Conservation (phyloP, 2,888 invertebrate species). For the Apodemia duryi region DNA sequence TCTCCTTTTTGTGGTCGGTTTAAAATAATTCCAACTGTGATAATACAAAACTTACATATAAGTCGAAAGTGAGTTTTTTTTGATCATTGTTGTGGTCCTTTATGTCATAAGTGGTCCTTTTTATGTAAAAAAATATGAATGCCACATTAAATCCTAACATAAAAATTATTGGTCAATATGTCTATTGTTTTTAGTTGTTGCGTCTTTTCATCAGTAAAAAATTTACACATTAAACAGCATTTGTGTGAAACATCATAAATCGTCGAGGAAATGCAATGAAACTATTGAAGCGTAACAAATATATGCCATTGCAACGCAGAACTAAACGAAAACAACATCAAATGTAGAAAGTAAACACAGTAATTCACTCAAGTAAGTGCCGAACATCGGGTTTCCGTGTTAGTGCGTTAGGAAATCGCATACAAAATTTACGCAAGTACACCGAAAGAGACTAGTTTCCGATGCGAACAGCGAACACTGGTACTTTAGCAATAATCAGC, state of each 20-base stretch:
- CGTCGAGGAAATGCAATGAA: neutral
- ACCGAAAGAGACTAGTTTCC: slow-evolving; percentile 5
- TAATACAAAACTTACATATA: no score
- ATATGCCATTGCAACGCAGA: neutral
- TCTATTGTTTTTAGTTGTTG: no score
- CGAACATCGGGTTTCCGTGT: slow-evolving; percentile 12
- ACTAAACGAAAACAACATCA: slow-evolving; percentile 8
- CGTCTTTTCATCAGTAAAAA: no score
- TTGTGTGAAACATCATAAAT: neutral
- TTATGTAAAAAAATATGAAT: no score
- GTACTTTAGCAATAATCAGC: slow-evolving; percentile 17
- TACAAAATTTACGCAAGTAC: slow-evolving; percentile 24
- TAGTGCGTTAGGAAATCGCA: slow-evolving; percentile 21
- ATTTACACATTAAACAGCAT: no score
- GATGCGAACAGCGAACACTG: slow-evolving; percentile 7
- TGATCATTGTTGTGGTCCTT: no score
- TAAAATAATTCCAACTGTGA: no score
- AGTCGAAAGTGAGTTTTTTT: no score
- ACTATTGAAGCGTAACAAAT: slow-evolving; percentile 4
- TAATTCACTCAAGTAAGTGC: neutral
- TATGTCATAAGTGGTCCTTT: no score
- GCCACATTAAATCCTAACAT: no score
- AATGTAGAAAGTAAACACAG: slow-evolving; percentile 12
- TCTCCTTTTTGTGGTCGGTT: no score
- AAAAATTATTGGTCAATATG: no score